Evolutionary conservation across 2,113 vertebrate genomes (phyloP).

Genomic region (Chaetorhynchus papuensis): DNA sequence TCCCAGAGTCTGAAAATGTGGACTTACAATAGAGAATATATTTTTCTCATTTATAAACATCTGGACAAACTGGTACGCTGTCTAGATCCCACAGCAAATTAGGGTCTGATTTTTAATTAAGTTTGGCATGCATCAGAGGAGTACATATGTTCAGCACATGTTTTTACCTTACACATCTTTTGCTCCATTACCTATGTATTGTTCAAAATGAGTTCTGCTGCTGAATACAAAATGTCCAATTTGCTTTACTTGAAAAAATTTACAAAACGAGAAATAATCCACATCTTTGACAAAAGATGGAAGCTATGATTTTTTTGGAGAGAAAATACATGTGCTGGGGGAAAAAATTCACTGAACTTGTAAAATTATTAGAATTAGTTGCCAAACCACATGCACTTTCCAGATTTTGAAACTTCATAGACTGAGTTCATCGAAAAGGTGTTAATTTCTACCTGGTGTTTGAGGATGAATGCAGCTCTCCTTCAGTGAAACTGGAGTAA

Average conservation of each 20-base stretch:
- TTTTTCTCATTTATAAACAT: constrained; percentile 45
- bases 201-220: constrained; percentile 15
- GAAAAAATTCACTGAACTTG: not conserved
- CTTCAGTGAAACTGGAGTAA: not conserved
- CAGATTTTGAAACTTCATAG: not conserved
- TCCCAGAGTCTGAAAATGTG: not conserved
- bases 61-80: not conserved
- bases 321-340: not conserved
- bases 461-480: not conserved
- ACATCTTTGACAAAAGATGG: not conserved
- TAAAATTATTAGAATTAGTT: not conserved
- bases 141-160: constrained; percentile 65
- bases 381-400: not conserved
- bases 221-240: not conserved
- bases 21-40: not conserved
- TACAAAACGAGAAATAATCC: not conserved
- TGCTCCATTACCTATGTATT: constrained; percentile 28
- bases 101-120: constrained; percentile 58
- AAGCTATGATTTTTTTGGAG: not conserved
- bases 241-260: not conserved
- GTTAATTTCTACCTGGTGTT: not conserved
- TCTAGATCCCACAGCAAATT: constrained; percentile 46
- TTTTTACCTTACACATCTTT: constrained; percentile 51
- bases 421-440: not conserved
- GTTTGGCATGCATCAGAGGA: constrained; percentile 35